phyloP scores from a whole-genome alignment of 2,888 invertebrate species.

The Caenorhabditis sp. region DNA sequence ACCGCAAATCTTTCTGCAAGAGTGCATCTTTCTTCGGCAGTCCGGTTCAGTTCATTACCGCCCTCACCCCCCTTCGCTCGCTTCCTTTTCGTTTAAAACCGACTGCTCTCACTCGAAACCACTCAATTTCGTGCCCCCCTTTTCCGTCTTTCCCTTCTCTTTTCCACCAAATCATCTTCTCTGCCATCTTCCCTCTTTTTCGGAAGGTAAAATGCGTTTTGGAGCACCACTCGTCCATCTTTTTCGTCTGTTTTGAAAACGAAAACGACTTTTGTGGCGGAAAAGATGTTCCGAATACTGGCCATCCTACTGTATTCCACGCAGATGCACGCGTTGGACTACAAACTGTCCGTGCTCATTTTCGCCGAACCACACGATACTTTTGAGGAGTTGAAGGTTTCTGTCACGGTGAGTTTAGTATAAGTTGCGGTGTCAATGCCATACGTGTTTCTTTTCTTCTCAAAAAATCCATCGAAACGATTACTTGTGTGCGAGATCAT shows the following conservation, averaged over 20 bases:
- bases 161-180: neutral
- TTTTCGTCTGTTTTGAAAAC: conserved; percentile 4
- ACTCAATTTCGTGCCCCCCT: neutral
- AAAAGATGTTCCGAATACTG: conserved; percentile 5
- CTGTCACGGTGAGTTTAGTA: conserved; percentile 54
- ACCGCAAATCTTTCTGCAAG: too few relatives aligned
- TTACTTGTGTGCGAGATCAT: too few relatives aligned
- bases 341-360: conserved; percentile 62
- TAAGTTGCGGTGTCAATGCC: too few relatives aligned
- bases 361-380: conserved; percentile 49
- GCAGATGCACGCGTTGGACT: conserved; percentile 20
- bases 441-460: too few relatives aligned
- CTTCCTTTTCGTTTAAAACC: neutral
- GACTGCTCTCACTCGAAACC: too few relatives aligned
- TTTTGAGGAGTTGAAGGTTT: conserved; percentile 50
- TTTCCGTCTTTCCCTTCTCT: neutral
- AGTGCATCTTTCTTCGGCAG: too few relatives aligned
- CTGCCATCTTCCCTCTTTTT: neutral
- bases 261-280: neutral
- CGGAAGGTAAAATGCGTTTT: conserved; percentile 41
- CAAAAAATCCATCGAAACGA: too few relatives aligned
- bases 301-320: neutral
- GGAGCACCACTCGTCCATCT: conserved; percentile 10
- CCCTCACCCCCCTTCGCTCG: neutral
- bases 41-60: too few relatives aligned